Evolutionary conservation across 1,140 invertebrate species (phyloP).

Genomic region (Drosophila varians): DNA sequence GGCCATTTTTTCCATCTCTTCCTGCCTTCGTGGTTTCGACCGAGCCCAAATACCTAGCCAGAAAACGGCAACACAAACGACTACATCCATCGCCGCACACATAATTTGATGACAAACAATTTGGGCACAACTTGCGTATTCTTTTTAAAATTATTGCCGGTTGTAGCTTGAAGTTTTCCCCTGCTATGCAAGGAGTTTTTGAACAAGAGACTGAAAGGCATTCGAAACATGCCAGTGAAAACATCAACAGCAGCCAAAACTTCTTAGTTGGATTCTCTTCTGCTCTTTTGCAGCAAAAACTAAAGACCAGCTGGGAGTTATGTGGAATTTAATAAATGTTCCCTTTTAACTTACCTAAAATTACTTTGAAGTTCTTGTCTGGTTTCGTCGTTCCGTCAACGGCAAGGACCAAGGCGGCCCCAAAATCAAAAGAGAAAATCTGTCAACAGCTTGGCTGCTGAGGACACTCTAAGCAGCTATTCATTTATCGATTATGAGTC

Average conservation of each 20-base stretch:
- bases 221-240: slow-evolving; percentile 62
- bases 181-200: slow-evolving; percentile 35
- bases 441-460: slow-evolving; percentile 26
- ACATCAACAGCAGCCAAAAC: slow-evolving; percentile 49
- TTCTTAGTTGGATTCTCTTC: slow-evolving; percentile 32
- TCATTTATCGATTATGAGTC: slow-evolving; percentile 29
- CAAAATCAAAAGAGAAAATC: slow-evolving; percentile 19
- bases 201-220: slow-evolving; percentile 48
- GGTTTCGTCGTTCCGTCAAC: neutral
- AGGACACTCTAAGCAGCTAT: slow-evolving; percentile 5
- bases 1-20: slow-evolving; percentile 53
- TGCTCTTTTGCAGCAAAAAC: slow-evolving; percentile 46
- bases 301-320: slow-evolving; percentile 32
- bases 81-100: slow-evolving; percentile 59
- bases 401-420: slow-evolving; percentile 2
- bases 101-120: slow-evolving; percentile 81
- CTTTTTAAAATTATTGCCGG: slow-evolving; percentile 55
- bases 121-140: slow-evolving; percentile 66
- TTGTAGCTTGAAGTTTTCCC: slow-evolving; percentile 31
- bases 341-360: slow-evolving; percentile 47
- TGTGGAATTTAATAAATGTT: slow-evolving; percentile 75
- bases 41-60: neutral
- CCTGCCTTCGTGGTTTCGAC: slow-evolving; percentile 15
- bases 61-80: neutral
- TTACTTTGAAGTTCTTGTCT: slow-evolving; percentile 61